Evolutionary conservation across 2,888 invertebrate species (phyloP).

Genomic region (Apeira syringaria): DNA sequence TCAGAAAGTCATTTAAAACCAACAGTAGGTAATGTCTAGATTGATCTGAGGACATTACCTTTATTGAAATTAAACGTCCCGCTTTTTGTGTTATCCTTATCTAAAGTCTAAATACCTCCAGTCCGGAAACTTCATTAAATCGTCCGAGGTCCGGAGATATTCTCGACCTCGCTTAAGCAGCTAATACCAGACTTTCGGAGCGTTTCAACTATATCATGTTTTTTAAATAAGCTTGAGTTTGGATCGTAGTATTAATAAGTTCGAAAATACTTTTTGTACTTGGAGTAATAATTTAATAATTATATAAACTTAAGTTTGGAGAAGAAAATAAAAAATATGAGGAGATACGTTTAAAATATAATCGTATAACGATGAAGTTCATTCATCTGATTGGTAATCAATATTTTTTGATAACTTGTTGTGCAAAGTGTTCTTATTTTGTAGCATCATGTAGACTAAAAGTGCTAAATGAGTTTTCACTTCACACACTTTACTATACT

Average conservation of each 20-base stretch:
- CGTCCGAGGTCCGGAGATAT: constrained; percentile 2
- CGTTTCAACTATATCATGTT: constrained; percentile 21
- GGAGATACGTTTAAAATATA: too few relatives aligned
- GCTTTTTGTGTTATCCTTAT: constrained; percentile 9
- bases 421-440: too few relatives aligned
- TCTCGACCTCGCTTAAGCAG: constrained; percentile 1
- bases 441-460: too few relatives aligned
- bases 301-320: constrained; percentile 8
- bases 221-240: constrained; percentile 24
- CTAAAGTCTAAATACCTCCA: neutral
- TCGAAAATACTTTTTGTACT: constrained; percentile 9
- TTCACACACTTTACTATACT: too few relatives aligned
- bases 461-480: too few relatives aligned
- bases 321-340: too few relatives aligned
- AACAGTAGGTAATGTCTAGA: too few relatives aligned
- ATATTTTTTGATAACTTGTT: too few relatives aligned
- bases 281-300: constrained; percentile 19
- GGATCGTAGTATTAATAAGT: constrained; percentile 22
- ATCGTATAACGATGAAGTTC: too few relatives aligned
- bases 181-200: constrained; percentile 3
- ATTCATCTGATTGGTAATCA: too few relatives aligned
- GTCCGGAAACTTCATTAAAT: constrained; percentile 16
- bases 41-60: constrained; percentile 10
- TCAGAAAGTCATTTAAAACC: too few relatives aligned
- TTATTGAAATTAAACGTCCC: constrained; percentile 3